Evolutionary conservation across 30 jellyfish, hydroid and myxozoan genomes (phyloP).

Genomic region (Pseudorhiza aurosa): DNA sequence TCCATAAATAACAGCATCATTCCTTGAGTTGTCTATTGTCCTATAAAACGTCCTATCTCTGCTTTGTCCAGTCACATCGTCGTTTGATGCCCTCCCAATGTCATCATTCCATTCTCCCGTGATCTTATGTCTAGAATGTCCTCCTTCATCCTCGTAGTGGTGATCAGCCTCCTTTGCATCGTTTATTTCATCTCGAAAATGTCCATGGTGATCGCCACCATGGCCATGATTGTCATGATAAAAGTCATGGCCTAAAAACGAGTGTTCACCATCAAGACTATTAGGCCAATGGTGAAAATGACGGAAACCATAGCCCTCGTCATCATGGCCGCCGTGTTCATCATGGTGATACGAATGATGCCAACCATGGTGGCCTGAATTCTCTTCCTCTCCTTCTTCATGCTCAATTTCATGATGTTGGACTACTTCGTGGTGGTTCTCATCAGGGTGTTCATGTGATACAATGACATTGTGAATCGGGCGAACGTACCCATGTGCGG

Average conservation of each 20-base stretch:
- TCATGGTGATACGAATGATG: conserved; percentile 74
- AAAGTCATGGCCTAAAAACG: conserved; percentile 53
- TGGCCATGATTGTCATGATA: conserved; percentile 56
- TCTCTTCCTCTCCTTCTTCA: conserved; percentile 64
- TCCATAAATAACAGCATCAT: conserved; percentile 47
- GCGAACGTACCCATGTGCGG: conserved; percentile 84
- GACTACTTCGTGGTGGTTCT: conserved; percentile 48
- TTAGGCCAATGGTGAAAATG: conserved; percentile 67
- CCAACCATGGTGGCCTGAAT: conserved; percentile 53
- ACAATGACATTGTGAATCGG: conserved; percentile 73
- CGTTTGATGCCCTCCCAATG: neutral
- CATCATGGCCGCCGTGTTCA: conserved; percentile 80
- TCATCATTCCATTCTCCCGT: neutral
- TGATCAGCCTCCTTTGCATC: conserved; percentile 6
- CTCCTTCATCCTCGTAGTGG: conserved; percentile 5
- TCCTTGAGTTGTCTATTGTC: neutral
- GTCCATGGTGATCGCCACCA: conserved; percentile 66
- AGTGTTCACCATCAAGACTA: conserved; percentile 49
- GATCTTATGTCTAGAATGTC: conserved; percentile 33
- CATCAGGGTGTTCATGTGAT: conserved; percentile 39
- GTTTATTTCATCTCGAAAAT: conserved; percentile 58
- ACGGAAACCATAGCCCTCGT: conserved; percentile 75
- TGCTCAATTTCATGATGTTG: conserved; percentile 50
- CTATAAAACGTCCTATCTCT: conserved; percentile 2
- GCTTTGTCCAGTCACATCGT: neutral